Percentiles rank a stretch among this genome's conserved stretches.
These are phyloP conservation scores for Troides aeacus DNA, from an alignment of 2,888 invertebrate species.

Conservation along the genomic window DNA sequence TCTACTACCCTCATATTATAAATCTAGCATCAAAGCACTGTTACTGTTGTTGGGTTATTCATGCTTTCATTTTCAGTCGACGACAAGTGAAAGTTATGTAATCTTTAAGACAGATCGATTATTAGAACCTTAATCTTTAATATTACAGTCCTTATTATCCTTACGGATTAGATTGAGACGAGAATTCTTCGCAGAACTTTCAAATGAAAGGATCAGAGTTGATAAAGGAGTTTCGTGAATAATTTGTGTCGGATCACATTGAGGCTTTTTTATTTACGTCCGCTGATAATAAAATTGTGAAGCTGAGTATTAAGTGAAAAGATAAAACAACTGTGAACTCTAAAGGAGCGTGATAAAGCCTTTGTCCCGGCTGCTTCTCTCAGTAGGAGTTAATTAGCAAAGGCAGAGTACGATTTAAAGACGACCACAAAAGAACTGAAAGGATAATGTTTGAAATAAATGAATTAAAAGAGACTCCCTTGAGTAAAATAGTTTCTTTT, in stretches of 20 bases:
- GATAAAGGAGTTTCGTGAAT: neutral
- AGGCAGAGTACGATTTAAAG: conserved; percentile 6
- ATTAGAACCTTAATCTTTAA: no score
- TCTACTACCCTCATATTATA: no score
- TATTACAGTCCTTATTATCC: no score
- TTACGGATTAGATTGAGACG: no score
- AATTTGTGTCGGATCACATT: neutral
- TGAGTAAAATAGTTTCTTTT: neutral
- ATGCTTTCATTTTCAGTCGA: no score
- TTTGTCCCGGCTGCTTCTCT: conserved; percentile 14
- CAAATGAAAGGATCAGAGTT: neutral
- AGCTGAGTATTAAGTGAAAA: conserved; percentile 15
- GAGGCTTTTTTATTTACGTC: neutral
- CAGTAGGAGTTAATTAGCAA: conserved; percentile 22
- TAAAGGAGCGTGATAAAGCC: conserved; percentile 15
- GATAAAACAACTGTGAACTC: conserved; percentile 9
- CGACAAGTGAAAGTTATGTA: no score
- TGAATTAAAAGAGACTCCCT: neutral
- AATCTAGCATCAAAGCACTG: no score
- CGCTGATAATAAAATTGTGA: conserved; percentile 9
- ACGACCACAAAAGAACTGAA: conserved; percentile 18
- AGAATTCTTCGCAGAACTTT: neutral
- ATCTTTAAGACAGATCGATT: no score
- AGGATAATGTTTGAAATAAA: conserved; percentile 15
- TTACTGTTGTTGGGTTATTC: no score